Evolutionary conservation across 2,888 invertebrate species (phyloP).

Genomic region (Sesia apiformis): DNA sequence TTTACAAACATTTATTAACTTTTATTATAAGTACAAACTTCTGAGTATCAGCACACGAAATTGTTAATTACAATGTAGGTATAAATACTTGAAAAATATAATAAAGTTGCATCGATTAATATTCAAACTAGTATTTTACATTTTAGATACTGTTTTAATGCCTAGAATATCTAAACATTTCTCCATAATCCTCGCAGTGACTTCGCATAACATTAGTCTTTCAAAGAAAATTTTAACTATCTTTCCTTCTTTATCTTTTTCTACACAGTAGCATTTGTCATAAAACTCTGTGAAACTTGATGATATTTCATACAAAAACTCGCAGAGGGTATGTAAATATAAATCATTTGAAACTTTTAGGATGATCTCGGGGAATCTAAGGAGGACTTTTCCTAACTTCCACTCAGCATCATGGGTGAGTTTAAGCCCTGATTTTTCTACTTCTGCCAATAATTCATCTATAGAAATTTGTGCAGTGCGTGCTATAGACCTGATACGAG

Average conservation of each 20-base stretch:
- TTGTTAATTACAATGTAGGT: background rate
- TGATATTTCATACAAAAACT: conserved; percentile 96
- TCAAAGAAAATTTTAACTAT: conserved; percentile 88
- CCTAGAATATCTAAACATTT: conserved; percentile 94
- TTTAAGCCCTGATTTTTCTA: conserved; percentile 75
- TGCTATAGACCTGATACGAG: conserved; percentile 93
- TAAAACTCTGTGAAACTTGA: conserved; percentile 97
- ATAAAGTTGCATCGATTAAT: background rate
- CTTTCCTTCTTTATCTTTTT: conserved; percentile 89
- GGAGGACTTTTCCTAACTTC: conserved; percentile 91
- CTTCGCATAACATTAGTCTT: conserved; percentile 93
- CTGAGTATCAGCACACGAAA: background rate
- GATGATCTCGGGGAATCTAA: conserved; percentile 91
- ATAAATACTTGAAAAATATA: background rate
- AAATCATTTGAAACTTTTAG: conserved; percentile 87
- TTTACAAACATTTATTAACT: conserved; percentile 23
- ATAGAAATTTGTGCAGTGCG: conserved; percentile 81
- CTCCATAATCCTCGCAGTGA: conserved; percentile 89
- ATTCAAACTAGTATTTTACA: conserved; percentile 71
- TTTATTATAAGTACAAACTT: no score
- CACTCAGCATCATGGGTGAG: conserved; percentile 94
- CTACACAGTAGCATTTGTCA: conserved; percentile 97
- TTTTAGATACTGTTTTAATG: conserved; percentile 91
- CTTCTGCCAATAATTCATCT: conserved; percentile 76
- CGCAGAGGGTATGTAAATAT: conserved; percentile 90